These are phyloP conservation scores for Dolichopus griseipennis DNA, from an alignment of 2,888 invertebrate genomes.

Conservation along the genomic window DNA sequence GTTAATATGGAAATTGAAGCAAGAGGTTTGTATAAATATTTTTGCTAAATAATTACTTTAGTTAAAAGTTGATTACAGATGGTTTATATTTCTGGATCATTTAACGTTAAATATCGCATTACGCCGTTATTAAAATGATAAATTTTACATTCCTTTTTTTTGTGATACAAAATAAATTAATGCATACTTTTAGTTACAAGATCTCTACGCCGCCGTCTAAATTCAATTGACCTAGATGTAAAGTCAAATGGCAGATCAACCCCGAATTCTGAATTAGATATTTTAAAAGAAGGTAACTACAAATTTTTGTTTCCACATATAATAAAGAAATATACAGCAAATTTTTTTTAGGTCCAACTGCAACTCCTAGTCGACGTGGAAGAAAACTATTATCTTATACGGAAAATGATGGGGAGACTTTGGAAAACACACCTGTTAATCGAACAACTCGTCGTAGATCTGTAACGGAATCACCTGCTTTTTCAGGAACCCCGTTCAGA, in stretches of 20 bases:
- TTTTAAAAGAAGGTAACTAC: background rate
- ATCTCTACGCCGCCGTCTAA: background rate
- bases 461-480: background rate
- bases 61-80: too few species aligned
- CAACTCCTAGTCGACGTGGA: background rate
- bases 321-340: too few species aligned
- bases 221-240: background rate
- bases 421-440: background rate
- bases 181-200: background rate
- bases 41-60: too few species aligned
- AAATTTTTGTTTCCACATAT: too few species aligned
- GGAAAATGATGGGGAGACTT: background rate
- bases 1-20: background rate
- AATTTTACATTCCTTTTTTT: too few species aligned
- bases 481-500: background rate
- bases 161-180: background rate
- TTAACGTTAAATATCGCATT: too few species aligned
- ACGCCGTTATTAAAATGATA: too few species aligned
- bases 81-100: too few species aligned
- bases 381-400: background rate
- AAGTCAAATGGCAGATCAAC: background rate
- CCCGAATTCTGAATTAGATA: background rate
- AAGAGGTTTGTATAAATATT: background rate
- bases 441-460: background rate
- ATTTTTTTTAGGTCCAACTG: background rate